Evolutionary conservation across 1,140 invertebrate genomes (phyloP).

Genomic region (Tachypleus tridentatus): DNA sequence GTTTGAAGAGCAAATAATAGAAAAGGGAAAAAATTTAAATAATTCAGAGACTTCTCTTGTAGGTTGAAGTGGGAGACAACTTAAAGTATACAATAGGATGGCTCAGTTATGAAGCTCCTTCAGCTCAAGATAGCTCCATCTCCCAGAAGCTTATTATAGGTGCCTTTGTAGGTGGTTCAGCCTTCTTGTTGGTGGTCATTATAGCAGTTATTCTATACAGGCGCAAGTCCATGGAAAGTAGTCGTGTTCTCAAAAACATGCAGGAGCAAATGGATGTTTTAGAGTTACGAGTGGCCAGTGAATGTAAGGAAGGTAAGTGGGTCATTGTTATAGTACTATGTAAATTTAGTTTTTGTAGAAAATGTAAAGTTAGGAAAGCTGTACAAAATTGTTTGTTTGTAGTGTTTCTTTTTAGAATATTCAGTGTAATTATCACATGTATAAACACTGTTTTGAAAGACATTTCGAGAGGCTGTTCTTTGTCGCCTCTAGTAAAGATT

Average conservation of each 20-base stretch:
- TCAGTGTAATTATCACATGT: too few relatives aligned
- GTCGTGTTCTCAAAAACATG: conserved; percentile 93
- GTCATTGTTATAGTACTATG: not conserved
- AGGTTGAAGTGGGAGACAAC: conserved; percentile 54
- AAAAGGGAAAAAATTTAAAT: too few relatives aligned
- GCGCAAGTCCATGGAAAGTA: conserved; percentile 91
- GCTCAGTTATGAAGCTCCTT: conserved; percentile 75
- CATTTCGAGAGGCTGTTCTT: too few relatives aligned
- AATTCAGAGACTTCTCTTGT: not conserved
- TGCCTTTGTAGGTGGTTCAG: conserved; percentile 49
- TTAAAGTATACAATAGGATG: conserved; percentile 76
- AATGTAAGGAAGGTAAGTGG: conserved; percentile 47
- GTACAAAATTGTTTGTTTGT: too few relatives aligned
- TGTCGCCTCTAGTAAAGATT: too few relatives aligned
- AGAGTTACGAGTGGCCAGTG: conserved; percentile 58
- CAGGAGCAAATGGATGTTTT: conserved; percentile 99
- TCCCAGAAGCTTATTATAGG: conserved; percentile 67
- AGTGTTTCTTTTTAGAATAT: too few relatives aligned
- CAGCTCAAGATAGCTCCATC: conserved; percentile 59
- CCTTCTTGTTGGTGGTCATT: conserved; percentile 55
- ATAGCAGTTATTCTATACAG: conserved; percentile 82
- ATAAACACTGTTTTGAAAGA: too few relatives aligned
- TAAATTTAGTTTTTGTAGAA: too few relatives aligned
- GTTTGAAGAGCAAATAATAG: too few relatives aligned
- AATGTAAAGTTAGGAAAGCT: too few relatives aligned